Evolutionary conservation across 1,140 invertebrate genomes (phyloP), one percentile per base, ranked within the genome.

Genomic region (Zelostemma sp.): DNA sequence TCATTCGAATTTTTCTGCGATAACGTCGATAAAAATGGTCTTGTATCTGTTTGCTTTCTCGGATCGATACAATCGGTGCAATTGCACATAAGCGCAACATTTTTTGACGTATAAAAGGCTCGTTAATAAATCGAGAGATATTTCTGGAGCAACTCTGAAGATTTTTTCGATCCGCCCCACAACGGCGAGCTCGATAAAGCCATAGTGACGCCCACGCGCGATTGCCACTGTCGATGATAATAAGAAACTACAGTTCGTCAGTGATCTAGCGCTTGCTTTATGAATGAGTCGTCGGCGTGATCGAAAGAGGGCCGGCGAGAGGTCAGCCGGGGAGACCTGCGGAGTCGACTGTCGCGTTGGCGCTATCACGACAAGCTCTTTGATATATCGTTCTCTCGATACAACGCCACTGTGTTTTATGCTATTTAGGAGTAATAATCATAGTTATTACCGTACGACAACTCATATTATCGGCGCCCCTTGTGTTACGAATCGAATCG

Each of bases 191-290:
- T 56, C 60, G 66, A 63, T 69, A 70, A 61, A 70, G 65, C 47
- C 43, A 61, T 62, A 65, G 51, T 61, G 53, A 47, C 57, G 61
- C 68, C 61, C 45, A 41, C 40, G 40, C 40, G 40, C 5, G 11
- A 11, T 38, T 38, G 35, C 35, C 40, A 70, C 68, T 31, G 47
- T 25, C 38, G 58, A 58, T 65, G 65, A 70, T 70, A 70, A 70
- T 65, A 70, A 53, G 68, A 70, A 70, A 70, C 43, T 53, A 57
- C 53, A 28, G 56, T 65, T 61, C 53, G 68, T 54, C 28, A 40
- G 65, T 57, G 21, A 65, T 53, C 53, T 61, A 61, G 57, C 38
- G 61, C n/a, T 25, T 31, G 31, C 46, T 65, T 70, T 69, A 62
- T 70, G 68, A 70, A 70, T 65, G 68, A 70, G 65, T 58, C 31